Conservation (phyloP, 2,888 invertebrate species). For the Eristalis arbustorum region DNA sequence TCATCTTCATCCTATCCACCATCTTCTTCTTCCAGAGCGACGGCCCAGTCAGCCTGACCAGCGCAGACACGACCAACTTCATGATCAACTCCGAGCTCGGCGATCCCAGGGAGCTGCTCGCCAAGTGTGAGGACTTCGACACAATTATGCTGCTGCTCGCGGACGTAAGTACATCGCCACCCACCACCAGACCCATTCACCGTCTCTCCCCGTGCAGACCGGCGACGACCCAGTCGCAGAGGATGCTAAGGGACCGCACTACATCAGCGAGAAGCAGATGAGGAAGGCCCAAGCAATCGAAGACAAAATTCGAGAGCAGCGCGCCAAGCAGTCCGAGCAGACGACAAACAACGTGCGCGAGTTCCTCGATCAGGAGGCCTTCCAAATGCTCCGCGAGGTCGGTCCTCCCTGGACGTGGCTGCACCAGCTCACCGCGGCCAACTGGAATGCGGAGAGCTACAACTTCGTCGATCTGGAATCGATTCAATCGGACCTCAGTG, state of each 20-base stretch:
- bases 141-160: conserved; percentile 71
- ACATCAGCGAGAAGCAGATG: conserved; percentile 51
- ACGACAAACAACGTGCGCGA: conserved; percentile 29
- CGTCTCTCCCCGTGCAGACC: background rate
- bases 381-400: conserved; percentile 69
- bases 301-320: conserved; percentile 19
- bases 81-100: conserved; percentile 48
- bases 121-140: conserved; percentile 71
- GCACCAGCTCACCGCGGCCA: conserved; percentile 71
- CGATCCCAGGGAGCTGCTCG: conserved; percentile 39
- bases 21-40: background rate
- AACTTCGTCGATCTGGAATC: conserved; percentile 72
- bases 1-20: background rate
- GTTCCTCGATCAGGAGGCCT: conserved; percentile 50
- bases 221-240: conserved; percentile 15
- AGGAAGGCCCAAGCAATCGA: conserved; percentile 50
- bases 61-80: background rate
- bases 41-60: conserved; percentile 4
- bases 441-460: conserved; percentile 68
- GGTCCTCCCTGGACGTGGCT: conserved; percentile 74
- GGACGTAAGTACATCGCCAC: conserved; percentile 63
- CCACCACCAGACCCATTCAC: no score
- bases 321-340: conserved; percentile 33
- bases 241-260: conserved; percentile 63
- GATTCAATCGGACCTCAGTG: conserved; percentile 62